Base-by-base conservation (phyloP, 92 coral and sea anemone genomes). In the Nematostella vectensis region DNA sequence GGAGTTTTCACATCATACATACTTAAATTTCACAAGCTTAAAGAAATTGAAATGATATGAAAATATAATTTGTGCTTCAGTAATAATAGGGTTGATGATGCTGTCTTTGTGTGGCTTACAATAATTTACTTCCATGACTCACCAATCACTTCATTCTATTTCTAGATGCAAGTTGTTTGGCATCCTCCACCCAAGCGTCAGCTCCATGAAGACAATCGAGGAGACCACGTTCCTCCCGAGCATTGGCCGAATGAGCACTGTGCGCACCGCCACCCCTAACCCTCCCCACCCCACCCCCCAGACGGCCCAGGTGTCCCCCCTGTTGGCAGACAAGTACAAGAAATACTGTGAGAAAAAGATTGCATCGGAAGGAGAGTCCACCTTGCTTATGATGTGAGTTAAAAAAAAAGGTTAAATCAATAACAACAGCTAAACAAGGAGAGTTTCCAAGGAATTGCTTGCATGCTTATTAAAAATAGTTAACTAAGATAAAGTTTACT, bases 141-240 rank as follows among this genome's bases (percentile, higher is more conserved):
- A n/a, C n/a, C n/a, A n/a, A n/a, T n/a, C n/a, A 33, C 15, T 33
- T 33, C 15, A 6, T 33, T 33, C 8, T 6, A 33, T 24, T 30
- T 62, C 15, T 62, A 87, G 96, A 23, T 77, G 80, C 56, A 65
- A 59, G 60, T 62, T 87, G 31, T 87, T 58, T 69, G 78, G 68
- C 25, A 79, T 72, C 48, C 72, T 82, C 36, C 80, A 87, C 29
- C 76, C 91, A 36, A 43, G 40, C 27, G 75, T 60, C 4, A 81
- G 83, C 59, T 55, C 66, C 55, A 74, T 62, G 77, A 51, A 11
- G 3, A 64, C 69, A 44, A 38, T n/a, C 4, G 45, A 29, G 45
- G 74, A 64, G 29, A 78, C 67, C 37, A 61, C 64, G 29, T 43
- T 71, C 20, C 9, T 61, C 24, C 62, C 57, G 18, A 71, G 74